Evolutionary conservation across 2,113 vertebrate genomes (phyloP).

Genomic region (Rafetus swinhoei): DNA sequence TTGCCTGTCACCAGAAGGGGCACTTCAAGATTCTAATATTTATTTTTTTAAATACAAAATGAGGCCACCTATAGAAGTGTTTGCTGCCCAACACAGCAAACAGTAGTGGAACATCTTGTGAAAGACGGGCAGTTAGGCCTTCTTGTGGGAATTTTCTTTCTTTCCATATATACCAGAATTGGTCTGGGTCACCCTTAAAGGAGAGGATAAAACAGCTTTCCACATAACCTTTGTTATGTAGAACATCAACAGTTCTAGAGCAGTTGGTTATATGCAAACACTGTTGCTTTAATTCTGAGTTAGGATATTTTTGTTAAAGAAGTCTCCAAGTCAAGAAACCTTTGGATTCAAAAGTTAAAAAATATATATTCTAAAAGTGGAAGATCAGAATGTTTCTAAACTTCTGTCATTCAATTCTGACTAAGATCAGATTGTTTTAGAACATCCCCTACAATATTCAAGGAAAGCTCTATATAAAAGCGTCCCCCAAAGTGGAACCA

Average conservation of each 20-base stretch:
- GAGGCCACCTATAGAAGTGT: not conserved
- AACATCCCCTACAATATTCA: not conserved
- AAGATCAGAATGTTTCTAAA: not conserved
- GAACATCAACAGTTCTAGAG: not conserved
- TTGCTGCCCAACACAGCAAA: not conserved
- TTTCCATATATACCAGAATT: not conserved
- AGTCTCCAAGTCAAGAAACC: not conserved
- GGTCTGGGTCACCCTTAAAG: not conserved
- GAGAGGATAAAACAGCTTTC: not conserved
- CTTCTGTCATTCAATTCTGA: not conserved
- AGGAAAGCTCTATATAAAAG: not conserved
- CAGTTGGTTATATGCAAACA: not conserved
- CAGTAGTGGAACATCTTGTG: not conserved
- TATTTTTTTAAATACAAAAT: not conserved
- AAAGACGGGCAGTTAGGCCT: not conserved
- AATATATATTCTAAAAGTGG: not conserved
- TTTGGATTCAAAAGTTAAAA: not conserved
- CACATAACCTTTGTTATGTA: not conserved
- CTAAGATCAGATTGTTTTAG: not conserved
- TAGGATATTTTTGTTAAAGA: not conserved
- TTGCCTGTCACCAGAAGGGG: not conserved
- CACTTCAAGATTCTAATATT: not conserved
- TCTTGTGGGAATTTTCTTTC: not conserved
- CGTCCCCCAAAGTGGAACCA: not conserved
- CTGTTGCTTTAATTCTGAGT: accelerated